Base-by-base conservation (phyloP, 2,113 vertebrate species). In the Harpagus bidentatus region DNA sequence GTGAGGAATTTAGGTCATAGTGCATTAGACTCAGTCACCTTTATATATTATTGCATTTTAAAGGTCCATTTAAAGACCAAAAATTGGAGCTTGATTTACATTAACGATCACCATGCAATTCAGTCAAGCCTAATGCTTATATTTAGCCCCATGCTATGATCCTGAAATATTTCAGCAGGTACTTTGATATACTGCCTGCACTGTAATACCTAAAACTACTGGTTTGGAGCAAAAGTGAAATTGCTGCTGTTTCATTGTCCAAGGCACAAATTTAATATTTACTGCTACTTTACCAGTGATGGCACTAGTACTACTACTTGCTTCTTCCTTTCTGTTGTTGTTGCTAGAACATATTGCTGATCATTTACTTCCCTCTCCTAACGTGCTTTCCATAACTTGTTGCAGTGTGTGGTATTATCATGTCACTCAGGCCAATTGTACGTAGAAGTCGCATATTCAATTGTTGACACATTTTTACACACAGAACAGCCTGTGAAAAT, bases 311-410 rank as follows among this genome's bases (percentile, higher is more conserved):
- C 7, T 8, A 9, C 28, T 22, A 3, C 20, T 66, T 38, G 18
- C 17, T 56, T 50, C 52, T 36, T 66, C 32, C 47, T 43, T 86
- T 28, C 32, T 76, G 4, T 26, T 52, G 7, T 5, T 53, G 12
- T 22, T 79, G 23, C 28, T 63, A 18, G 26, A 79, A 45, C 28
- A 16, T 22, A 9, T 4, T 70, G 18, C 26, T 56, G 55, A 12
- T 36, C 14, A 5, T n/a, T 78, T 34, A 31, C 38, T 88, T 93
- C 28, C 26, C 28, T 42, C 31, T 65, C 38, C 61, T 28, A 55
- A 34, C 0, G 0, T 43, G 23, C 14, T 63, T 67, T 48, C 32
- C 8, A 1, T 7, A 8, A 40, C 18, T 26, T n/a, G 10, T 20
- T 79, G 56, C 85, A 36, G 18, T 11, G 4, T 9, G 19, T 23